Conservation (phyloP, 2,113 vertebrate genomes). For the Natator depressus region DNA sequence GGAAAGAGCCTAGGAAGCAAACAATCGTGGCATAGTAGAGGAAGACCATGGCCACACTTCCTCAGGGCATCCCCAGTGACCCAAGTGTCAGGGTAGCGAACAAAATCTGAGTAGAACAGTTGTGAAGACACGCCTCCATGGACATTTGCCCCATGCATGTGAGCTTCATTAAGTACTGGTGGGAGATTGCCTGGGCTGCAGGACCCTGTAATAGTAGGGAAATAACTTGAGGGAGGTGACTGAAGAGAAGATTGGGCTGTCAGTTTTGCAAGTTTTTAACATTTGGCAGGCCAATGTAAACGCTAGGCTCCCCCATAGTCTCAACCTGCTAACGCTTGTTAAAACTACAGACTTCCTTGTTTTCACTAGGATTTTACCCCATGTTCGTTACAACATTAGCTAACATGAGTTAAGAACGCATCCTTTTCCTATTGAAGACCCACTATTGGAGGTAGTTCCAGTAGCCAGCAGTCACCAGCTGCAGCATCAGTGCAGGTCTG, state of each 20-base stretch:
- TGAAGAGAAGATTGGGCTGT: background rate
- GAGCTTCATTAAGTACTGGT: background rate
- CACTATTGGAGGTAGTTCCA: background rate
- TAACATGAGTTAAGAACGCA: background rate
- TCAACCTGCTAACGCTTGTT: background rate
- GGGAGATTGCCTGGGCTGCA: background rate
- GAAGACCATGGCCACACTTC: background rate
- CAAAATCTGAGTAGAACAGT: background rate
- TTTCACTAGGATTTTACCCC: background rate
- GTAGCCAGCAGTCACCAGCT: background rate
- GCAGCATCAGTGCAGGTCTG: background rate
- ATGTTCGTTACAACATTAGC: background rate
- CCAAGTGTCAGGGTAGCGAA: background rate
- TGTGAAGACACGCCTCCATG: background rate
- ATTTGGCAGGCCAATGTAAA: background rate
- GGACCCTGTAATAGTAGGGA: background rate
- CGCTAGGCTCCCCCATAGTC: background rate
- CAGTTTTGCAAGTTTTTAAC: background rate
- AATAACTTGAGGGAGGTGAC: background rate
- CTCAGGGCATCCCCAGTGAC: background rate
- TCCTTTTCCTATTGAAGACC: background rate
- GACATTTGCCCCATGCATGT: background rate
- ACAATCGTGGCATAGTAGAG: background rate
- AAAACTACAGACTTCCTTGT: background rate
- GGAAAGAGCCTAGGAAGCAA: background rate